phyloP scores from a whole-genome alignment of 2,113 vertebrate species.

The Mastomys natalensis region DNA sequence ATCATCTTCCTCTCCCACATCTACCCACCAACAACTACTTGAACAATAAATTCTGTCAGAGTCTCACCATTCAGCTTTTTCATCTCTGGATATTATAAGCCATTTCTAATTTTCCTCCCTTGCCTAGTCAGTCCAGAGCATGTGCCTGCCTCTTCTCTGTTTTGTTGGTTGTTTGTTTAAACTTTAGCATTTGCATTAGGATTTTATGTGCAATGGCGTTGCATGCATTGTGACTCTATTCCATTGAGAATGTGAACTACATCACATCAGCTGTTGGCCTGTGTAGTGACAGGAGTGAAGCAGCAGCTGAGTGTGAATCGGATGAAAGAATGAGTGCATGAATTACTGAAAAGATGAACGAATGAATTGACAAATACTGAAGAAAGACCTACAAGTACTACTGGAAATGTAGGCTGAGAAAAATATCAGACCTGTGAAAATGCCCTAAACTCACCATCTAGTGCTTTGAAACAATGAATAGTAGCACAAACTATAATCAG shows the following conservation, averaged over 20 bases:
- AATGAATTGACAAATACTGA: not conserved
- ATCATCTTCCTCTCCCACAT: not conserved
- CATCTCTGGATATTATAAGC: not conserved
- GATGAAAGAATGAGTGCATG: not conserved
- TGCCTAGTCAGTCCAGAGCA: not conserved
- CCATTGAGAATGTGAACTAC: not conserved
- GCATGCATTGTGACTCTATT: not conserved
- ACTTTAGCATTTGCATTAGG: not conserved
- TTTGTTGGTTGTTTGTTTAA: not conserved
- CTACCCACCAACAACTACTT: not conserved
- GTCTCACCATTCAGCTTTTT: not conserved
- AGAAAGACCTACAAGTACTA: not conserved
- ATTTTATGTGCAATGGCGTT: not conserved
- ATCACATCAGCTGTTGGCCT: not conserved
- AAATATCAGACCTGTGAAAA: not conserved
- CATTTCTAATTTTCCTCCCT: not conserved
- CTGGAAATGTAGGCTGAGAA: not conserved
- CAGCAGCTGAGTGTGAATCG: not conserved
- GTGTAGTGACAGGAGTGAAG: not conserved
- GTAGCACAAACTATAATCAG: not conserved
- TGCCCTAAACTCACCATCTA: not conserved
- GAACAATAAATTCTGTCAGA: not conserved
- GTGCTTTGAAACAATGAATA: not conserved
- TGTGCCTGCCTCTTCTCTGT: not conserved
- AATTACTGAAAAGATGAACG: not conserved